Base-by-base conservation (phyloP, 2,797 vertebrate species). In the Anabacerthia variegaticeps region DNA sequence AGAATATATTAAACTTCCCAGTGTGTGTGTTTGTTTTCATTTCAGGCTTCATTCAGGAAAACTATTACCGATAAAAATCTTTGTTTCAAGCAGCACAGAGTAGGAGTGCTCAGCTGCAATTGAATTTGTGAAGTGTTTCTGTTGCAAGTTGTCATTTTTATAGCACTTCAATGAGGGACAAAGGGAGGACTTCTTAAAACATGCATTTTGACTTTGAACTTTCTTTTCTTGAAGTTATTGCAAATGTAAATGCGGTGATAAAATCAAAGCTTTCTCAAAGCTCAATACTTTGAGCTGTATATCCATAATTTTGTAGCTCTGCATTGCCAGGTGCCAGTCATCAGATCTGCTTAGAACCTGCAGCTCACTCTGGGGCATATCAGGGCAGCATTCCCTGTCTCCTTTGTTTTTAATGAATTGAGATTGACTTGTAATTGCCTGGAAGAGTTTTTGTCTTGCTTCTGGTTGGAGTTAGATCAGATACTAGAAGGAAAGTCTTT, bases 61-160 rank as follows among this genome's bases (percentile, higher is more conserved):
- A 79, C 49, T 86, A 41, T 81, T 81, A 32, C 66, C 76, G 94
- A 94, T 95, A 85, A 95, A 92, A 94, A 83, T 88, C 69, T 92
- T 44, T 27, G 74, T 87, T 93, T 95, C 61, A 52, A 46, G 37
- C 32, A 85, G 59, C 37, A 54, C n/a, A 34, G 62, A 59, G 49
- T 36, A 69, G 79, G 81, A 94, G 34, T 13, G 9, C 83, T 67
- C 63, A 52, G 59, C 74, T 94, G 86, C 59, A 94, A 41, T 55
- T 43, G 54, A 56, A 55, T 94, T 75, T 80, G 48, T 92, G 76
- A 84, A 86, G 34, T 32, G n/a, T 76, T 93, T 32, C 69, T 93
- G 14, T 55, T 93, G 52, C 10, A 54, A n/a, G 0, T 20, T 2
- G 4, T 78, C 26, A n/a, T 74, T 93, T 91, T 79, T 59, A 21